These are phyloP conservation scores for Lophius piscatorius DNA, from an alignment of 2,113 vertebrate genomes.

Conservation along the genomic window DNA sequence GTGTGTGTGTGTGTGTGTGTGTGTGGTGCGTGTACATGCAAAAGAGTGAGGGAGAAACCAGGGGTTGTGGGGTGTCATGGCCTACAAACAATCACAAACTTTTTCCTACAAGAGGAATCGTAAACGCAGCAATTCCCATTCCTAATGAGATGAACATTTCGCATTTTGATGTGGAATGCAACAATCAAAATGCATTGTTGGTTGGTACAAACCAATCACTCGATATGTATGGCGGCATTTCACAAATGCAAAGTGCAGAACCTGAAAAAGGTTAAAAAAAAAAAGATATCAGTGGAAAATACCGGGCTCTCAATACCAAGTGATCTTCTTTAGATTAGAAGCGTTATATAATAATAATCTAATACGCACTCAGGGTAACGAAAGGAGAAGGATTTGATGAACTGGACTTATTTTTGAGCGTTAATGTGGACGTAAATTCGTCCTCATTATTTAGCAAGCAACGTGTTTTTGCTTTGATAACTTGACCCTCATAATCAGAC, in stretches of 20 bases:
- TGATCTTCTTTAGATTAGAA: constrained; percentile 24
- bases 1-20: constrained; percentile 19
- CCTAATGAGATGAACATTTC: constrained; percentile 65
- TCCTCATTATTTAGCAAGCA: too few relatives aligned
- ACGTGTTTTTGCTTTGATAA: too few relatives aligned
- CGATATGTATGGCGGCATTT: constrained; percentile 30
- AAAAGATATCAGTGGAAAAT: constrained; percentile 46
- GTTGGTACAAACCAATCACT: constrained; percentile 27
- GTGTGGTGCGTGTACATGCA: constrained; percentile 6
- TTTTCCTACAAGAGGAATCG: constrained; percentile 62
- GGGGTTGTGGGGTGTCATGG: constrained; percentile 13
- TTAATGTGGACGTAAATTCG: too few relatives aligned
- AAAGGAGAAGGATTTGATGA: neutral
- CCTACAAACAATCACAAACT: constrained; percentile 59
- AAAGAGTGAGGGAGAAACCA: neutral
- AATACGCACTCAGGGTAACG: neutral
- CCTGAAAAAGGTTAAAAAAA: constrained; percentile 70
- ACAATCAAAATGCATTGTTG: too few relatives aligned
- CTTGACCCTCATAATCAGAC: too few relatives aligned
- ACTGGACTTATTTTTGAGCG: neutral
- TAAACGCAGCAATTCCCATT: constrained; percentile 37
- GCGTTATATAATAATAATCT: constrained; percentile 35
- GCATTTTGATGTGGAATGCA: constrained; percentile 65
- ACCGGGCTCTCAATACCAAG: constrained; percentile 33
- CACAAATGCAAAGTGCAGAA: constrained; percentile 62